Evolutionary conservation across 64 coral and sea anemone genomes (phyloP).

Genomic region (Montipora sp.): DNA sequence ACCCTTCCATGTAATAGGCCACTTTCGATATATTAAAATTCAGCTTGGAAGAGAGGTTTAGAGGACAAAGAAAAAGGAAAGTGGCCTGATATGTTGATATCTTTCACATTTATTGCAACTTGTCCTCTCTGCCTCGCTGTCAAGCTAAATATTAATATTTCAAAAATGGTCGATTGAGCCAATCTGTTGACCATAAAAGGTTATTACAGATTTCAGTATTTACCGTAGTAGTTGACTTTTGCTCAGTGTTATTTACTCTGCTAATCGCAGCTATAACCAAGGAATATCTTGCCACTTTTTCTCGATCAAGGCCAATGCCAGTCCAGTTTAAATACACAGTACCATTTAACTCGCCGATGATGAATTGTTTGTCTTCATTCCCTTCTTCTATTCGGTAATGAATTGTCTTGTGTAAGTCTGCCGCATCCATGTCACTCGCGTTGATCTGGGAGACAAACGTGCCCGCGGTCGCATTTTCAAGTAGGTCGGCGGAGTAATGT

Average conservation of each 20-base stretch:
- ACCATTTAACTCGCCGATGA: conserved; percentile 76
- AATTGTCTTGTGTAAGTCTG: conserved; percentile 64
- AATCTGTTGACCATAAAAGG: too few species aligned
- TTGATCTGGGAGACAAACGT: conserved; percentile 78
- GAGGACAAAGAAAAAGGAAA: too few species aligned
- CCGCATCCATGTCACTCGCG: conserved; percentile 81
- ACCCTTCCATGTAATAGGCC: too few species aligned
- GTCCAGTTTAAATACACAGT: conserved; percentile 70
- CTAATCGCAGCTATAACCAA: conserved; percentile 72
- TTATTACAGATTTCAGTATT: neutral
- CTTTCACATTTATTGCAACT: too few species aligned
- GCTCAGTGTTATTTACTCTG: conserved; percentile 75
- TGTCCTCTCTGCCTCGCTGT: too few species aligned
- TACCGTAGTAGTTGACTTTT: conserved; percentile 55
- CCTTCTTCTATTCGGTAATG: conserved; percentile 71
- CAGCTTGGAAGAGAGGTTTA: too few species aligned
- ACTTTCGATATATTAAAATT: too few species aligned
- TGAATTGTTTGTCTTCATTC: conserved; percentile 64
- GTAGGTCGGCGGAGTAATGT: conserved; percentile 47
- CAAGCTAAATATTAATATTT: too few species aligned
- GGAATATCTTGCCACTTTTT: conserved; percentile 45
- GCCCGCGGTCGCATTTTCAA: conserved; percentile 80
- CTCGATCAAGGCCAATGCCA: conserved; percentile 77
- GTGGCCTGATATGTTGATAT: too few species aligned
- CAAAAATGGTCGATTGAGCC: too few species aligned